Conservation (phyloP, 53 echinoderm and acorn worm species). For the Paracentrotus lividus region DNA sequence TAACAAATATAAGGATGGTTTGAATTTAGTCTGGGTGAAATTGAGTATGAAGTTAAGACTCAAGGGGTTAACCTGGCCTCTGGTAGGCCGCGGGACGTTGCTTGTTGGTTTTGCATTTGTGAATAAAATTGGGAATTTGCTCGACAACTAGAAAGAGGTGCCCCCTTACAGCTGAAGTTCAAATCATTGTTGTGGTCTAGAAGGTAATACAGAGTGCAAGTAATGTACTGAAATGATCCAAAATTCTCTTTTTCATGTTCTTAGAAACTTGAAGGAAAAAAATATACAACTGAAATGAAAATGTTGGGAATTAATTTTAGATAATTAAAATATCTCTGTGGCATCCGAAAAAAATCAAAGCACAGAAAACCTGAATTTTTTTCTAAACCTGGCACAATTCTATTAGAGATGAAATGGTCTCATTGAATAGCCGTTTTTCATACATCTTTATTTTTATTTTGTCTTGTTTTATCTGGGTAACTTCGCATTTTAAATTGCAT, state of each 20-base stretch:
- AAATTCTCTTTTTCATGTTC: background rate
- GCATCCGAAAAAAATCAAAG: too few relatives aligned
- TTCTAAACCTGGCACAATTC: too few relatives aligned
- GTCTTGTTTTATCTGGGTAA: too few relatives aligned
- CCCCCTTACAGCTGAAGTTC: conserved; percentile 27
- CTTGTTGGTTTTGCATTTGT: conserved; percentile 58
- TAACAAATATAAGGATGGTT: conserved; percentile 51
- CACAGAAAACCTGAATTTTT: too few relatives aligned
- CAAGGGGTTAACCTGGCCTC: conserved; percentile 52
- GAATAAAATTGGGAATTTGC: conserved; percentile 46
- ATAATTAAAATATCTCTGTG: too few relatives aligned
- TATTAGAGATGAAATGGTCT: too few relatives aligned
- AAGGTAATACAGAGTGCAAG: background rate
- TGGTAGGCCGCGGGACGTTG: conserved; percentile 38
- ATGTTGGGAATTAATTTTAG: too few relatives aligned
- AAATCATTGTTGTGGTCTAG: background rate
- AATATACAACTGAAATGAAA: too few relatives aligned
- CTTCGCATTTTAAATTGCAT: too few relatives aligned
- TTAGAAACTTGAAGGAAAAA: background rate
- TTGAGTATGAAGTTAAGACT: conserved; percentile 36
- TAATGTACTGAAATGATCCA: background rate
- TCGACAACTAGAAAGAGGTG: conserved; percentile 19
- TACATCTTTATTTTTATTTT: too few relatives aligned
- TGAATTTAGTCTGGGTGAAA: conserved; percentile 66
- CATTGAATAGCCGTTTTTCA: too few relatives aligned